A percentile compares a stretch with the other conserved stretches of the same genome.
Evolutionary conservation across 2,113 vertebrate species (phyloP).

Genomic region (Bothrops jararaca): DNA sequence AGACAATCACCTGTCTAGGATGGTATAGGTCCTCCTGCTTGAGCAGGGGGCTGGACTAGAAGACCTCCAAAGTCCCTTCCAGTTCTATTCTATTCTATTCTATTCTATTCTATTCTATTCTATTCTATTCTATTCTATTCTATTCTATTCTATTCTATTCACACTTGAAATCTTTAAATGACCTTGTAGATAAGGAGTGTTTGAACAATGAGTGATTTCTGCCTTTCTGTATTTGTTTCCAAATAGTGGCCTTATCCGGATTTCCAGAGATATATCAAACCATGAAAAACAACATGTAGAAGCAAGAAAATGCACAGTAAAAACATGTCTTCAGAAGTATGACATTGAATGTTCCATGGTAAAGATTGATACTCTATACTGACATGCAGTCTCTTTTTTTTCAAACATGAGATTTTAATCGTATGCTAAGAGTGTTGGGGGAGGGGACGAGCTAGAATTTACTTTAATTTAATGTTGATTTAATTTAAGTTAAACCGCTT

Average conservation of each 20-base stretch:
- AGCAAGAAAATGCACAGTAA: neutral
- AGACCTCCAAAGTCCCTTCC: too few species aligned
- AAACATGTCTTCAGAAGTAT: neutral
- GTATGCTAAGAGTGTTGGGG: neutral
- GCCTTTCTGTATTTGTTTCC: neutral
- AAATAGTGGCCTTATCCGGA: neutral
- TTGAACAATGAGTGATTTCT: neutral
- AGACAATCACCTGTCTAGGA: too few species aligned
- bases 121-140: too few species aligned
- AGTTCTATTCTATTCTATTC: too few species aligned
- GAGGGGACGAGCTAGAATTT: neutral
- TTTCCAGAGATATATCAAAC: conserved; percentile 7
- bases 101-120: too few species aligned
- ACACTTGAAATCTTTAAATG: neutral
- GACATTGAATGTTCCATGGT: neutral
- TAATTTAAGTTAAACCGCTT: neutral
- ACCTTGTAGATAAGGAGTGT: neutral
- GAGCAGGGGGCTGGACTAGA: too few species aligned
- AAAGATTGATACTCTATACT: neutral
- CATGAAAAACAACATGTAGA: neutral
- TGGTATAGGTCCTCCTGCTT: too few species aligned
- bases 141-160: too few species aligned
- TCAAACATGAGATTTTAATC: neutral
- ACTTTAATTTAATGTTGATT: neutral
- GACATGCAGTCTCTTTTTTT: too few species aligned